Evolutionary conservation across 2,888 invertebrate genomes (phyloP), one percentile per base, ranked within the genome.

Genomic region (Coecobrya sp.): DNA sequence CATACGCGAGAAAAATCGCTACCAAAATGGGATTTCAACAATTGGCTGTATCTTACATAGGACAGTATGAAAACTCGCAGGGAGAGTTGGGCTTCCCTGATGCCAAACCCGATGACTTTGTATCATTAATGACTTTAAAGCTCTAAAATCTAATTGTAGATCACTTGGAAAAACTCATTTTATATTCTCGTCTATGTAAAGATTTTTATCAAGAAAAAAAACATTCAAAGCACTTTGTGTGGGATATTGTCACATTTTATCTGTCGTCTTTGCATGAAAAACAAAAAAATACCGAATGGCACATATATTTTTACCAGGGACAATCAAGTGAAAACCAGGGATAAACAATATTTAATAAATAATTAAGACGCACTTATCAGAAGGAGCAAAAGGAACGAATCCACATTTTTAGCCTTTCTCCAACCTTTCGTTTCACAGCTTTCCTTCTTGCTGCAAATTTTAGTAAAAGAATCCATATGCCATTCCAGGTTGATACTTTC

Each of bases 11-110:
- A 30, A 91, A 84, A 49, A 84, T 93, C 73, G 93, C 65, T 0
- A 62, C 70, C 3, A 93, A 93, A 52, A 59, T 93, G 79, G 94
- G 94, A 82, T 94, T 94, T 70, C 86, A 79, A 10, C 93, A 93
- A 68, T 25, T 94, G 59, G 91, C 88, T 36, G 49, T 89, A 55
- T 82, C 91, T 1, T 92, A 93, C 52, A 89, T 93, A 36, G 86
- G 91, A 36, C 93, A 93, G 86, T 93, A 93, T 25, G 93, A 93
- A 82, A 91, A 91, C 55, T 76, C 93, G 5, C 68, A 93, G 68
- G 93, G 93, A 79, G 86, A 88, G 45, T 85, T 91, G 49, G 92
- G 92, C 5, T 93, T 93, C 45, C 92, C 89, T 19, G 89, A 92
- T 55, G 92, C 92, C 22, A 79, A 87, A 45, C 79, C 89, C 16